Evolutionary conservation across 2,888 invertebrate genomes (phyloP), one percentile per base, ranked within the genome.

Genomic region (Leucoma salicis): DNA sequence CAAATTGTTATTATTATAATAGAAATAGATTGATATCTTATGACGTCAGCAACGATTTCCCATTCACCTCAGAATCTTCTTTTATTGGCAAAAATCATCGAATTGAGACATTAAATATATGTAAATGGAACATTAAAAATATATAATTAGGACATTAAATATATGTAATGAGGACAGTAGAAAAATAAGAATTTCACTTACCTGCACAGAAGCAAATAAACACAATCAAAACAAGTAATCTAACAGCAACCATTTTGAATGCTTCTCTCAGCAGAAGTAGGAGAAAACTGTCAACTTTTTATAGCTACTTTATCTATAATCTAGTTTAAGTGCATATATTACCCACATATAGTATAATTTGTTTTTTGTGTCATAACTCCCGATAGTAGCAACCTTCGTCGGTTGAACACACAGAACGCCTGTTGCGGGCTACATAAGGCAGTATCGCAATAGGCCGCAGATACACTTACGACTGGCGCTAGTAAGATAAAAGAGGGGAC

Each of bases 291-390:
- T 16, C 12, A 31, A 35, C 32, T 16, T 37, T 57, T 47, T 59
- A 59, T 59, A 49, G 12, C 15, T 13, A 35, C 8, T 46, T 49
- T 52, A 57, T 62, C 53, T 33, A 15, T 21, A 18, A 27, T 18
- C 15, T 21, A 18, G 6, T 21, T 32, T 18, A 14, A 34, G 24
- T 46, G 1, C 0, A 36, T 65, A 73, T 64, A 77, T 53, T 54
- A 77, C 78, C 78, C 78, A 67, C 74, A 78, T 76, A 45, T 39
- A 34, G 36, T 45, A 43, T 57, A 53, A 60, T 62, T 57, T 46
- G 29, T 27, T 49, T 62, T 56, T 53, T 36, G 51, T 67, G 63
- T 65, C 63, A 67, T 61, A 61, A 53, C 46, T 39, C 29, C 21
- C 35, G 51, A 57, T 56, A 60, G 59, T 49, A 48, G 18, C 31